phyloP scores from a whole-genome alignment of 2,888 invertebrate species.

The Chrysolina haemoptera region DNA sequence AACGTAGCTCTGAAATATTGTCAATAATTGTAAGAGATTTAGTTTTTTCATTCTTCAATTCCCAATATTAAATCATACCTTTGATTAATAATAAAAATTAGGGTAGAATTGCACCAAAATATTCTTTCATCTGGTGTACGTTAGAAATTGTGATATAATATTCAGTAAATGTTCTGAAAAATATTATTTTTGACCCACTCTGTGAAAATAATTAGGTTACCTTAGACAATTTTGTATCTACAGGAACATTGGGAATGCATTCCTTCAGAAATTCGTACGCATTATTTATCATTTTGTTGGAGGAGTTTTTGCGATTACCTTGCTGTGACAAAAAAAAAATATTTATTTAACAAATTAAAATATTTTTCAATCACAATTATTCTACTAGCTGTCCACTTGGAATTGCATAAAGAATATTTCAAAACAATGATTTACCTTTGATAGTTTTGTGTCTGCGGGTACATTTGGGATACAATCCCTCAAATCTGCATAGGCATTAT shows the following conservation, averaged over 20 bases:
- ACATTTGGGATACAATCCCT: slow-evolving; percentile 97
- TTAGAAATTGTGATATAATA: neutral
- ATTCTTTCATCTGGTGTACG: no score
- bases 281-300: slow-evolving; percentile 80
- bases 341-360: slow-evolving; percentile 12
- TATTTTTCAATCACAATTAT: neutral
- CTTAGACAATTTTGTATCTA: slow-evolving; percentile 95
- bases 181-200: slow-evolving; percentile 23
- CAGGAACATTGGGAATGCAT: slow-evolving; percentile 96
- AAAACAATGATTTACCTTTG: slow-evolving; percentile 78
- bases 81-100: neutral
- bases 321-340: slow-evolving; percentile 20
- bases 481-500: slow-evolving; percentile 93
- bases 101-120: no score
- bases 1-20: no score
- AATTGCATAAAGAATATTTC: neutral
- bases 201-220: slow-evolving; percentile 70
- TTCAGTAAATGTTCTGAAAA: slow-evolving; percentile 2
- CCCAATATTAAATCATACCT: no score
- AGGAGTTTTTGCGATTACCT: slow-evolving; percentile 25
- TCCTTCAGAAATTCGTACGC: slow-evolving; percentile 94
- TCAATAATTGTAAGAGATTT: no score
- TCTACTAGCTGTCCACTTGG: slow-evolving; percentile 12
- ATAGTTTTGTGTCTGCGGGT: slow-evolving; percentile 94
- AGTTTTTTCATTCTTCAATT: no score